Evolutionary conservation across 2,797 vertebrate genomes (phyloP), one percentile per base, ranked within the genome.

Genomic region (Myotis myotis): DNA sequence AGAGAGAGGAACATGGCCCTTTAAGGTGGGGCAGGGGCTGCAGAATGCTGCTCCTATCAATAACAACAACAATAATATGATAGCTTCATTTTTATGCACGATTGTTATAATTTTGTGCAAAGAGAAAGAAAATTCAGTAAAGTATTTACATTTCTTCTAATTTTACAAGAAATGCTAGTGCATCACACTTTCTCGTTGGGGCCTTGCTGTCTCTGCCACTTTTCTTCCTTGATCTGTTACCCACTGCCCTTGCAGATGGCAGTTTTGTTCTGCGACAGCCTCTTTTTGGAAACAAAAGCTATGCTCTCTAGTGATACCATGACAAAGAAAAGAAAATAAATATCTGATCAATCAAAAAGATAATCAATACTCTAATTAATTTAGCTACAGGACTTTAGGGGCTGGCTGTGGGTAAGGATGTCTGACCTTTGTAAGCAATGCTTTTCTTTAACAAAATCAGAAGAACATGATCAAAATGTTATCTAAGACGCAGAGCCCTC

Each of bases 211-310:
- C 33, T 44, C 49, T 53, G 83, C 80, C 23, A 68, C 3, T 33
- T 74, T 22, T 79, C 38, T 36, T 87, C 22, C 78, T 72, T 33
- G 6, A 55, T 66, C 62, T 93, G 47, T 49, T 51, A 87, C 49
- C 23, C 30, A 49, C 2, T 57, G n/a, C 10, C 71, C 49, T 92
- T 62, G 44, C 5, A 57, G 55, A 87, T 17, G 87, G 76, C 20
- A 6, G 64, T 38, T 95, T 89, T 81, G 68, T 81, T 72, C 53
- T 64, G 55, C 72, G 66, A 95, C 28, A 84, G 79, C 19, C 55
- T 92, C 25, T 84, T 95, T 95, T 93, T 64, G 49, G 79, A 91
- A 93, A 95, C 41, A 96, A 79, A 93, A 86, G 44, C 41, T 66
- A 28, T 10, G 79, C 10, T 92, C 15, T 68, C 51, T 57, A 57